phyloP scores from a whole-genome alignment of 53 echinoderm and acorn worm species.

The Holothuria scabra region DNA sequence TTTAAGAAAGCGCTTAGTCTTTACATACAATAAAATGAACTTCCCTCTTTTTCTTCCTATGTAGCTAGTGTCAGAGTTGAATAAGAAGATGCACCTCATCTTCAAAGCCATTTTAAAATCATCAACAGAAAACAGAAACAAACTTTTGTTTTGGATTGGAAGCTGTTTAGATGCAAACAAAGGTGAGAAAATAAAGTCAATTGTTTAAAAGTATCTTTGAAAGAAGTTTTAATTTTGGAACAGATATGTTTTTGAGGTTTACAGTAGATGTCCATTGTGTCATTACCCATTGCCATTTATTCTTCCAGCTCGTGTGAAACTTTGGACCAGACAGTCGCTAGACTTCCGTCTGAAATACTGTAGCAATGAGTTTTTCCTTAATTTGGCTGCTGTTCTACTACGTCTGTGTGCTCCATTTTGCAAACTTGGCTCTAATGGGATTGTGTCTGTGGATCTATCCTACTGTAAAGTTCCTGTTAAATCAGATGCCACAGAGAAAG shows the following conservation, averaged over 20 bases:
- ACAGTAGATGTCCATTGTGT: too few species aligned
- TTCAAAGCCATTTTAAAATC: slow-evolving; percentile 88
- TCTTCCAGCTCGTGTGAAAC: slow-evolving; percentile 77
- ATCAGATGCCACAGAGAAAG: slow-evolving; percentile 47
- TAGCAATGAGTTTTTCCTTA: slow-evolving; percentile 88
- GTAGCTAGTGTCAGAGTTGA: slow-evolving; percentile 75
- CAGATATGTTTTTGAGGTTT: too few species aligned
- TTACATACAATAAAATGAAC: too few species aligned
- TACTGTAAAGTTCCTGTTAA: slow-evolving; percentile 75
- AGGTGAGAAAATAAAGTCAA: slow-evolving; percentile 54
- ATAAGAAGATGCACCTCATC: slow-evolving; percentile 76
- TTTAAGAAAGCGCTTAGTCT: too few species aligned
- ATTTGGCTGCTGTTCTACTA: slow-evolving; percentile 83
- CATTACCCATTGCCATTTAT: neutral
- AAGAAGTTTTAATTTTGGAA: too few species aligned
- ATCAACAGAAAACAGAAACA: slow-evolving; percentile 73
- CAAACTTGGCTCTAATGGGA: slow-evolving; percentile 62
- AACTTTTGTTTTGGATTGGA: slow-evolving; percentile 84
- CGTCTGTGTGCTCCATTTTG: slow-evolving; percentile 86
- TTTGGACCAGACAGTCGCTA: slow-evolving; percentile 76
- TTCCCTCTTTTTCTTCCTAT: too few species aligned
- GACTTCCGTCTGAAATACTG: slow-evolving; percentile 70
- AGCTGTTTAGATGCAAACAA: slow-evolving; percentile 91
- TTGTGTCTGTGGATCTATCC: slow-evolving; percentile 76
- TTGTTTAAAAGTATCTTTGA: too few species aligned